Conservation (phyloP, 2,113 vertebrate species). For the Pelecanus crispus region DNA sequence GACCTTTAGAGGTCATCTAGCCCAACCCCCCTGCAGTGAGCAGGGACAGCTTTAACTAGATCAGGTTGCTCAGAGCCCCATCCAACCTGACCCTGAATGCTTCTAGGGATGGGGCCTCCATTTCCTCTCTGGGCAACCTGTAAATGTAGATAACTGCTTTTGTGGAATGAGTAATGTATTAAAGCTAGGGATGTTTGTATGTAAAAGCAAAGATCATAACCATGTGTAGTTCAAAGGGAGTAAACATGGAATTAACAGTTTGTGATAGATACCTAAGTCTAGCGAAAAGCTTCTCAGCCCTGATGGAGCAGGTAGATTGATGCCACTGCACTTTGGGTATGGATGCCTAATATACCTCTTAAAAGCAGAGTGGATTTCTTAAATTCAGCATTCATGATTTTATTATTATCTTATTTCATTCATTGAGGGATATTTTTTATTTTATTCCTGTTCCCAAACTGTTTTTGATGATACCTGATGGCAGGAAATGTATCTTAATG, state of each 20-base stretch:
- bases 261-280: neutral
- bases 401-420: neutral
- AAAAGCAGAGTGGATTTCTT: neutral
- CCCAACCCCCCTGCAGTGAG: no score
- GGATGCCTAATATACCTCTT: neutral
- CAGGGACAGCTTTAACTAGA: no score
- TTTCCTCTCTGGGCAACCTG: no score
- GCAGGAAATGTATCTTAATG: neutral
- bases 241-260: neutral
- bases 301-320: neutral
- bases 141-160: neutral
- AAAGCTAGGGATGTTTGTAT: neutral
- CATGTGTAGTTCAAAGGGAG: neutral
- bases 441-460: neutral
- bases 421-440: neutral
- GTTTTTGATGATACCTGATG: neutral
- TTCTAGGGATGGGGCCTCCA: no score
- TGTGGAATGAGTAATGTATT: neutral
- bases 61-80: no score
- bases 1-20: no score
- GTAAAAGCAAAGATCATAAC: neutral
- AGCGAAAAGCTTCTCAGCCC: neutral
- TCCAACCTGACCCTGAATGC: no score
- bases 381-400: neutral
- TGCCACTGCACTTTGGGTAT: neutral